Conservation (phyloP, 2,797 vertebrate species). For the Spinus pinus region DNA sequence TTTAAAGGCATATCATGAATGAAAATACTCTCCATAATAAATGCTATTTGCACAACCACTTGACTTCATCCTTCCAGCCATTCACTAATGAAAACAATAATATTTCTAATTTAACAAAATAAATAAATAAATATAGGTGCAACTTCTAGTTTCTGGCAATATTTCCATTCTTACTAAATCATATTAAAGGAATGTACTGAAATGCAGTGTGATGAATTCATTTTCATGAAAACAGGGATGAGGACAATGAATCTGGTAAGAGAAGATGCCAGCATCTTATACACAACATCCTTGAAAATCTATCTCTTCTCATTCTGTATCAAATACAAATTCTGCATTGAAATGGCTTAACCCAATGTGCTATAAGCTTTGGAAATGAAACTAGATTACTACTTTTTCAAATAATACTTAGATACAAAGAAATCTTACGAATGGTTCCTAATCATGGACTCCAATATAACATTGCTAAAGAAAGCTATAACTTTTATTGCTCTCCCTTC, state of each 20-base stretch:
- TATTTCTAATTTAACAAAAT: slow-evolving; percentile 46
- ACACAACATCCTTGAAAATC: background rate
- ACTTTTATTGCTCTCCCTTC: background rate
- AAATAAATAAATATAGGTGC: slow-evolving; percentile 18
- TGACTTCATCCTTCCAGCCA: slow-evolving; percentile 35
- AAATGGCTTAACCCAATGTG: background rate
- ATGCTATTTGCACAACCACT: background rate
- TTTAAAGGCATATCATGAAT: background rate
- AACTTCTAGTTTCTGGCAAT: background rate
- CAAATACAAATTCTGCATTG: background rate
- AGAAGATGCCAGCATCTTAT: background rate
- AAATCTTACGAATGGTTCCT: background rate
- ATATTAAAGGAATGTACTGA: background rate
- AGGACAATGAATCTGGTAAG: background rate
- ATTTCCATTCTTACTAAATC: background rate
- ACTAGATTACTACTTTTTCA: background rate
- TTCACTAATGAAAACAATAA: slow-evolving; percentile 36
- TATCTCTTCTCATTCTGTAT: background rate
- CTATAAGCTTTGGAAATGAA: background rate
- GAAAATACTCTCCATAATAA: background rate
- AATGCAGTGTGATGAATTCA: background rate
- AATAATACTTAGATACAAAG: background rate
- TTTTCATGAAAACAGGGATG: background rate
- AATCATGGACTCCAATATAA: background rate
- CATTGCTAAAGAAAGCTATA: background rate